Conservation (phyloP, 2,113 vertebrate species). For the Pan troglodytes region NHGRI_mPanTro3-v2.1_pri NC_072403.2:43991001-43991500, state of each 20-base stretch:
- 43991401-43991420: background rate
- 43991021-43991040: slow-evolving; percentile 66
- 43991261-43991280: background rate
- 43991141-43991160: slow-evolving; percentile 71
- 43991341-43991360: background rate
- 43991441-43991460: background rate
- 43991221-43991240: background rate
- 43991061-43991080: slow-evolving; percentile 55
- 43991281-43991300: background rate
- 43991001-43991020: slow-evolving; percentile 34
- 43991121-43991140: background rate
- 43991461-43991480: background rate
- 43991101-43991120: slow-evolving; percentile 50
- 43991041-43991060: slow-evolving; percentile 64
- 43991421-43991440: background rate
- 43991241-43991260: background rate
- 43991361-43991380: background rate
- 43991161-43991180: slow-evolving; percentile 55
- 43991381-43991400: background rate
- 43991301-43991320: background rate
- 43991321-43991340: background rate
- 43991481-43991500: background rate
- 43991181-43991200: background rate
- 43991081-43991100: slow-evolving; percentile 55
- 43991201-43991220: background rate